Conservation (phyloP, 2,113 vertebrate genomes). For the Mustela nigripes region DNA sequence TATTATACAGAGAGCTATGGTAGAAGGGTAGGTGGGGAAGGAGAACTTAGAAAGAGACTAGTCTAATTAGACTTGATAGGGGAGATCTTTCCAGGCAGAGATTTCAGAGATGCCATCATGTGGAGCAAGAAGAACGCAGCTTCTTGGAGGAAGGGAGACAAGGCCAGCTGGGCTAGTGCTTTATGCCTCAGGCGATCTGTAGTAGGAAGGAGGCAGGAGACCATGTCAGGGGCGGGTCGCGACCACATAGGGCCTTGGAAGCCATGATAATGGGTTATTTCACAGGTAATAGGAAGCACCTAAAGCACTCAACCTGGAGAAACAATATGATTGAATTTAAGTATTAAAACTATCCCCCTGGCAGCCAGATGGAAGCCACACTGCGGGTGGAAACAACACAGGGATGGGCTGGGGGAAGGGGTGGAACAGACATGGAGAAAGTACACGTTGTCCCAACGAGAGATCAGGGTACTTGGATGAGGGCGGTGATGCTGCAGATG, state of each 20-base stretch:
- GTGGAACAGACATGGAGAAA: background rate
- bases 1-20: background rate
- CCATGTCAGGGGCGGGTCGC: accelerated
- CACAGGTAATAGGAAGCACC: background rate
- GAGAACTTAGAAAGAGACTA: accelerated
- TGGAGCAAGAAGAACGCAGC: background rate
- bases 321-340: background rate
- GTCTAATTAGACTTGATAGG: background rate
- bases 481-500: background rate
- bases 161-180: no score
- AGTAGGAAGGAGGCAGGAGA: no score
- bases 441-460: accelerated
- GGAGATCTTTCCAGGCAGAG: background rate
- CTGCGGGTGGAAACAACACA: no score
- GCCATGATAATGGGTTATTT: background rate
- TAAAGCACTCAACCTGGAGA: background rate
- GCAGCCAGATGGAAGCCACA: background rate
- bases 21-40: background rate
- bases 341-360: background rate
- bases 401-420: accelerated
- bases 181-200: accelerated
- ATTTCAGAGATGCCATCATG: background rate
- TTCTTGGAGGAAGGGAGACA: background rate
- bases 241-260: background rate
- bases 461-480: background rate